A percentile compares a stretch with the other conserved stretches of the same genome.
These are phyloP conservation scores for Rhyacichthys aspro DNA, from an alignment of 2,797 vertebrate genomes.

Conservation along the genomic window DNA sequence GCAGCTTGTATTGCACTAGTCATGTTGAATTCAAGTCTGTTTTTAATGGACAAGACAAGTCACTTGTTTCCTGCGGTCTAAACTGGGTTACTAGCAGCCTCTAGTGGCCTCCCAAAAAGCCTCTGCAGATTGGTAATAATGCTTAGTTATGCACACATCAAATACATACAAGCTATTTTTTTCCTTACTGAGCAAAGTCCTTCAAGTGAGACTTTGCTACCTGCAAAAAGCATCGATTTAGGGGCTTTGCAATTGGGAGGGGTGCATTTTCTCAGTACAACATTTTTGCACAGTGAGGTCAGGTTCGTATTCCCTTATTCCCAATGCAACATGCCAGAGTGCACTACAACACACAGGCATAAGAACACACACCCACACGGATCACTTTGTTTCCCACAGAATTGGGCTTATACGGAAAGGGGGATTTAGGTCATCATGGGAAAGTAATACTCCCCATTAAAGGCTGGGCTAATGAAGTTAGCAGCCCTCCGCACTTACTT, in stretches of 20 bases:
- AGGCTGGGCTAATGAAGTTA: conserved; percentile 21
- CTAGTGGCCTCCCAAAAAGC: conserved; percentile 69
- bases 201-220: conserved; percentile 30
- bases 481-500: conserved; percentile 7
- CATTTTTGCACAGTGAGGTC: conserved; percentile 72
- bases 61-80: conserved; percentile 39
- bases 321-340: conserved; percentile 54
- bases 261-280: conserved; percentile 61
- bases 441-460: conserved; percentile 24
- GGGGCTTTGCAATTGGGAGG: conserved; percentile 45
- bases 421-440: conserved; percentile 17
- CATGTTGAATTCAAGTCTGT: conserved; percentile 26
- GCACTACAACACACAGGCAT: conserved; percentile 40
- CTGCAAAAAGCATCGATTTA: conserved; percentile 51
- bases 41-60: conserved; percentile 25
- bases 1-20: conserved; percentile 5
- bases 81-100: conserved; percentile 74
- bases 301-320: conserved; percentile 68
- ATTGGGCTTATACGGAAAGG: conserved; percentile 17
- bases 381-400: conserved; percentile 26
- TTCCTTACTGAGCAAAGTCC: conserved; percentile 12
- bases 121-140: conserved; percentile 26
- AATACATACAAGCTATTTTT: conserved; percentile 12
- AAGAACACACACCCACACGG: conserved; percentile 10
- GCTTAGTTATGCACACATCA: conserved; percentile 9